Evolutionary conservation across 2,888 invertebrate genomes (phyloP).

Genomic region (Ligdia adustata): DNA sequence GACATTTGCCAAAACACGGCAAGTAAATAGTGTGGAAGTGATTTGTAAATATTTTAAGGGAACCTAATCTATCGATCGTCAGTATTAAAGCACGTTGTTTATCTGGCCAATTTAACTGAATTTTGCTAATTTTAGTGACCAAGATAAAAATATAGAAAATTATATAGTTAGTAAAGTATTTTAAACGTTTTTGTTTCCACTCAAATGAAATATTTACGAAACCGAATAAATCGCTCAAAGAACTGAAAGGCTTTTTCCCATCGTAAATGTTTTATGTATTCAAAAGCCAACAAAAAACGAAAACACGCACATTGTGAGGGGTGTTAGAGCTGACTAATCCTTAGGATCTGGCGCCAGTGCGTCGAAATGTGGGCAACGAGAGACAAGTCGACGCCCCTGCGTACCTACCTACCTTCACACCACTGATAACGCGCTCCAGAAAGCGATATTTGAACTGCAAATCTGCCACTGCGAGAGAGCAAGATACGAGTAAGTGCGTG

Average conservation of each 20-base stretch:
- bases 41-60: too few species aligned
- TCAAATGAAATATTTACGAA: constrained; percentile 3
- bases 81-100: too few species aligned
- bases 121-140: too few species aligned
- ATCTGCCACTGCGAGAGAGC: constrained; percentile 1
- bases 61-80: too few species aligned
- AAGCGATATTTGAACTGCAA: constrained; percentile 16
- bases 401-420: constrained; percentile 35
- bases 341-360: constrained; percentile 48
- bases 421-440: constrained; percentile 33
- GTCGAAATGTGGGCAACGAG: constrained; percentile 58
- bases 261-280: constrained; percentile 20
- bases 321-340: constrained; percentile 38
- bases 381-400: constrained; percentile 51
- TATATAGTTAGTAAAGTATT: too few species aligned
- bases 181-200: too few species aligned
- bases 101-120: too few species aligned
- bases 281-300: constrained; percentile 22
- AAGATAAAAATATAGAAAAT: too few species aligned
- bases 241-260: constrained; percentile 2
- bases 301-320: constrained; percentile 22
- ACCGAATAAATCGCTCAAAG: not conserved
- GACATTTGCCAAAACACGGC: too few species aligned
- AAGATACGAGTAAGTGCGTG: constrained; percentile 5
- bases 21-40: too few species aligned